Evolutionary conservation across 2,888 invertebrate genomes (phyloP), one percentile per base, ranked within the genome.

Genomic region (Heliconius erato): DNA sequence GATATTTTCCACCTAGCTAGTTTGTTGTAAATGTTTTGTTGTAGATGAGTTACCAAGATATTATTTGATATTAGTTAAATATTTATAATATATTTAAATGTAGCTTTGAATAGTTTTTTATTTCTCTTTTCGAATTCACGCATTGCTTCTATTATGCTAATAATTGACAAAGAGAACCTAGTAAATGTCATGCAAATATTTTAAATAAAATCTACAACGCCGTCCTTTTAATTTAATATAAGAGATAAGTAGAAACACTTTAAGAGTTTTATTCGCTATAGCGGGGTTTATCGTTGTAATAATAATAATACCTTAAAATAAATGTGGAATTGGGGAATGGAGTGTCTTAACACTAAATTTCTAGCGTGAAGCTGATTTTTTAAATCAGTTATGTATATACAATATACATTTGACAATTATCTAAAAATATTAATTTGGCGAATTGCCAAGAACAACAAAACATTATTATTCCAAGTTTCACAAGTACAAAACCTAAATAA

Each of bases 401-500:
- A n/a, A 63, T 76, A 59, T 4, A 77, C 6, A 44, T 77, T 44
- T 77, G 65, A 44, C 35, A 40, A 65, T 67, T 23, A 65, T 65
- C 77, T 40, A 40, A 54, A 49, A 74, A 80, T 67, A 74, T 68
- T 80, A 26, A 59, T 68, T 76, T 23, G 19, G 16, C 54, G 35
- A 40, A 76, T n/a, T 68, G 12, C 11, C 26, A 54, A 49, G 35
- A 68, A 59, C 68, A 65, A 28, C 59, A 68, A 76, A 49, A 80
- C 26, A 54, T 68, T 77, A 82, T 83, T 77, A 74, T 76, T 82
- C 63, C 6, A 32, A 74, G 40, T 68, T 68, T 74, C 16, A 80
- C 59, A 81, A 72, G 40, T 83, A 74, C 26, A 49, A 63, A 81
- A 74, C 79, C 81, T 81, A 81, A 81, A 79, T 79, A 81, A 83